These are phyloP conservation scores for Poecile montanus DNA, from an alignment of 2,797 vertebrate species.

Conservation along the genomic window DNA sequence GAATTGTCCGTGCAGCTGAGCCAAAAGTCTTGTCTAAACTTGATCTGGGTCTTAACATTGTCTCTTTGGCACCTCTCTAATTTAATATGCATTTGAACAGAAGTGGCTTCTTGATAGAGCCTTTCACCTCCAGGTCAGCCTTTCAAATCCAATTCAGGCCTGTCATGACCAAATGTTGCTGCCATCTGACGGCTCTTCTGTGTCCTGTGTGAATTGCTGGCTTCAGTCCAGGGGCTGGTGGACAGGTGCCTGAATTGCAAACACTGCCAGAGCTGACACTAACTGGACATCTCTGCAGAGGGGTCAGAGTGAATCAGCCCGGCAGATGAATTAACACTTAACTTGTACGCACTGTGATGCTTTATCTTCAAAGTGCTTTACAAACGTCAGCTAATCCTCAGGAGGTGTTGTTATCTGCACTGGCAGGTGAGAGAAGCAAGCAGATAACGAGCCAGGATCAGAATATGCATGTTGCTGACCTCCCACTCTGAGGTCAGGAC, in stretches of 20 bases:
- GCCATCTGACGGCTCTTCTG: slow-evolving; percentile 49
- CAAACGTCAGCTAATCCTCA: slow-evolving; percentile 34
- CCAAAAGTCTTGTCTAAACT: slow-evolving; percentile 46
- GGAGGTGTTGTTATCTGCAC: slow-evolving; percentile 42
- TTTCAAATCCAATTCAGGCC: slow-evolving; percentile 65
- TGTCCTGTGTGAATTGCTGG: slow-evolving; percentile 51
- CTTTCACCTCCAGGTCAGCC: slow-evolving; percentile 68
- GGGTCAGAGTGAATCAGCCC: slow-evolving; percentile 39
- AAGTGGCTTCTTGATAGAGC: slow-evolving; percentile 39
- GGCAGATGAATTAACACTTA: slow-evolving; percentile 50
- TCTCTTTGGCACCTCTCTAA: slow-evolving; percentile 32
- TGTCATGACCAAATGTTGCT: slow-evolving; percentile 62
- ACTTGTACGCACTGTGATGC: not conserved
- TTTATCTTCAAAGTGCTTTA: slow-evolving; percentile 21
- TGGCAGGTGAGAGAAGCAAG: slow-evolving; percentile 48
- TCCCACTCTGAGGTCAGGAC: not conserved
- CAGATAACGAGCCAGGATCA: slow-evolving; percentile 5
- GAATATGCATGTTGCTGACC: slow-evolving; percentile 42
- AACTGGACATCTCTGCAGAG: slow-evolving; percentile 21
- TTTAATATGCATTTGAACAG: slow-evolving; percentile 65
- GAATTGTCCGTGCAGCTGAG: not conserved
- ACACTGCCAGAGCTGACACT: slow-evolving; percentile 51
- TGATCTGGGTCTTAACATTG: slow-evolving; percentile 30
- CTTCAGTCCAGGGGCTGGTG: slow-evolving; percentile 48
- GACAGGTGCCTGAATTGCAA: slow-evolving; percentile 59